phyloP scores from a whole-genome alignment of 2,113 vertebrate genomes.

The Phyllostomus discolor region DNA sequence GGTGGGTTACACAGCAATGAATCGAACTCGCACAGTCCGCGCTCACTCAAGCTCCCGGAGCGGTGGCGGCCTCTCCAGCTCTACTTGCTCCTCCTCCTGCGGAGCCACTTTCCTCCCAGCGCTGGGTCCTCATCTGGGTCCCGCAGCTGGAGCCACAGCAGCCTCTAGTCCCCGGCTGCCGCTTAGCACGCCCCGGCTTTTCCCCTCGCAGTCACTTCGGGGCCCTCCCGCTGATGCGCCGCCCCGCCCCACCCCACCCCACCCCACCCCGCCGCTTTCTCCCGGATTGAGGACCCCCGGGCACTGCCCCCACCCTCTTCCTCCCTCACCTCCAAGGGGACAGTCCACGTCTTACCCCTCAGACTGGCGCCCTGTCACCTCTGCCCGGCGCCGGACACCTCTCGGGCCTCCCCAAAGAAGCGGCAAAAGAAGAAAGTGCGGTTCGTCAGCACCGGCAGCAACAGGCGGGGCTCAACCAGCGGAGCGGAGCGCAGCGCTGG shows the following conservation, averaged over 20 bases:
- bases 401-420: conserved; percentile 76
- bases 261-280: conserved; percentile 66
- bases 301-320: conserved; percentile 72
- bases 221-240: conserved; percentile 69
- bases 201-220: conserved; percentile 59
- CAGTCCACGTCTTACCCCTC: conserved; percentile 68
- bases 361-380: conserved; percentile 22
- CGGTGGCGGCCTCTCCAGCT: conserved; percentile 30
- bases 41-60: conserved; percentile 52
- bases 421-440: conserved; percentile 79
- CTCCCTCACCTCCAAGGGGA: conserved; percentile 77
- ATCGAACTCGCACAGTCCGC: neutral
- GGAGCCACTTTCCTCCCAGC: neutral
- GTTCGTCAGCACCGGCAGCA: conserved; percentile 80
- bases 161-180: conserved; percentile 55
- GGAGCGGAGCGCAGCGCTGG: neutral
- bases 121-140: neutral
- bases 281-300: conserved; percentile 76
- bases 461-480: conserved; percentile 18
- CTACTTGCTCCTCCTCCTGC: neutral
- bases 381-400: conserved; percentile 72
- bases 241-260: no score
- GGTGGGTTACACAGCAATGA: neutral
- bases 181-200: conserved; percentile 51
- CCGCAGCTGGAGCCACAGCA: neutral